Evolutionary conservation across 2,888 invertebrate species (phyloP), one percentile per base, ranked within the genome.

Genomic region (Mesodorylaimus sp.): DNA sequence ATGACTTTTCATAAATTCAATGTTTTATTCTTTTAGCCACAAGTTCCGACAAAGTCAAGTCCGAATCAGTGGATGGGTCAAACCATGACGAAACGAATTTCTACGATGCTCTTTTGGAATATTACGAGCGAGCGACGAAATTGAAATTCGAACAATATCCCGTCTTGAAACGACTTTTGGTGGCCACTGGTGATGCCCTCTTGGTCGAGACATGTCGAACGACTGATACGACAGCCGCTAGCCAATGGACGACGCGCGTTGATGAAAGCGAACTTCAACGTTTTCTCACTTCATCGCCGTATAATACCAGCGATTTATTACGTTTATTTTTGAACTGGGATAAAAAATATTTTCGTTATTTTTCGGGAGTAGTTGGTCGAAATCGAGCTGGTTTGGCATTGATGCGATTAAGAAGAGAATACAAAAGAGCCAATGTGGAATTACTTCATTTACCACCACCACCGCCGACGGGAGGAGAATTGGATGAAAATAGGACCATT

Each of bases 81-180:
- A 62, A 45, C 50, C 60, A 38, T 59, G 62, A 61, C 52, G 62
- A 5, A 63, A 62, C 50, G 7, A 59, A 60, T 3, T n/a, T n/a
- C n/a, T n/a, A n/a, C n/a, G n/a, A n/a, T n/a, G 63, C 61, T n/a
- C 62, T 64, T 62, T 61, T 60, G 52, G 42, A 23, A 5, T 48
- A 43, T 41, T 48, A 48, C 48, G 38, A 38, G 19, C 5, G 25
- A 16, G 48, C 42, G 16, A 42, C 43, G 16, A 13, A 23, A 5
- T 58, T 61, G 51, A 64, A 64, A 52, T 54, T 63, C 28, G 51
- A 53, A 19, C 59, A 61, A 52, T 58, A 58, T 46, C 58, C 58
- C 10, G 57, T 60, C 36, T 54, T 64, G n/a, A 58, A 59, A 47
- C 60, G 60, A 39, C 55, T 65, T 19, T 54, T 64, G 24, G 54